Conservation (phyloP, 2,113 vertebrate species). For the Etheostoma spectabile region DNA sequence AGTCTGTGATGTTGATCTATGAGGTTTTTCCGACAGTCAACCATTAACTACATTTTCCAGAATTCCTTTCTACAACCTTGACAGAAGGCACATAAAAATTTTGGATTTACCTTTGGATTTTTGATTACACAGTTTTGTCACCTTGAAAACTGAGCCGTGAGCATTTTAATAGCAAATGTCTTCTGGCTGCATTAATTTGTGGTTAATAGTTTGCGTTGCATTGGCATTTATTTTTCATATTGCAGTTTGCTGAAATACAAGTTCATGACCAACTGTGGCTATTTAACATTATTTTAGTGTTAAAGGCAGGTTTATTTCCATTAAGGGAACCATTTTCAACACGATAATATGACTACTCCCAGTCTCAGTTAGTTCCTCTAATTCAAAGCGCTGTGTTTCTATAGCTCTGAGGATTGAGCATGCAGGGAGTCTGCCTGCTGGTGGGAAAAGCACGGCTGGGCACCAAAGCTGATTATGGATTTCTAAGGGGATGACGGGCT, state of each 20-base stretch:
- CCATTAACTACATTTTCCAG: background rate
- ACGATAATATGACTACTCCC: background rate
- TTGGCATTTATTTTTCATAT: background rate
- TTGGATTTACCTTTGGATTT: background rate
- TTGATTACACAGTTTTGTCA: background rate
- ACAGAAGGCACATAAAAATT: background rate
- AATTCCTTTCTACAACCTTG: background rate
- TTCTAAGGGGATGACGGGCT: constrained; percentile 58
- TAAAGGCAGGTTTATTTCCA: background rate
- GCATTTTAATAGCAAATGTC: background rate
- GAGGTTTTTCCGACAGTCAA: background rate
- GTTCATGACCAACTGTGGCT: background rate
- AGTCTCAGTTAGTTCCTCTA: constrained; percentile 3
- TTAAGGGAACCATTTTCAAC: background rate
- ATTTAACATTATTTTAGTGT: background rate
- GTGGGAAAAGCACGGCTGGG: constrained; percentile 57
- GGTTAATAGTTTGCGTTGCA: background rate
- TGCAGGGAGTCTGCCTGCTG: constrained; percentile 40
- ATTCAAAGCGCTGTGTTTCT: constrained; percentile 43
- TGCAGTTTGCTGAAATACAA: background rate
- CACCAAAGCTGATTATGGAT: constrained; percentile 71
- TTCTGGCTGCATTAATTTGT: background rate
- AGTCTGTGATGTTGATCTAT: background rate
- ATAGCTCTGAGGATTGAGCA: constrained; percentile 41
- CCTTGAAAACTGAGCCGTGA: background rate